Conservation (phyloP, 2,888 invertebrate species). For the Hirtodrosophila cameraria region DNA sequence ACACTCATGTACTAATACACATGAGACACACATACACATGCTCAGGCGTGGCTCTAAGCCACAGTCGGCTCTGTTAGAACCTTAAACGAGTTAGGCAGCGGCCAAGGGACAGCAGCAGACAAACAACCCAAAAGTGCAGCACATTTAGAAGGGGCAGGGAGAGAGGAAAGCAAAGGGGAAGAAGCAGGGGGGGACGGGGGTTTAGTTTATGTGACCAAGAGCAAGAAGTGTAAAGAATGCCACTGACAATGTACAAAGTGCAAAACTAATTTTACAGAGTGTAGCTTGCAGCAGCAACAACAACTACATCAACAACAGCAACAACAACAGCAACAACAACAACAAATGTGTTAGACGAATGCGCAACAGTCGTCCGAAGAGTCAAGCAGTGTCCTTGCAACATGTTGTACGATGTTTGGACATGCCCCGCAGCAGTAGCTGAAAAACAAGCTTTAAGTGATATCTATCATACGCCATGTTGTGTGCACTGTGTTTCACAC, state of each 20-base stretch:
- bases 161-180: too few species aligned
- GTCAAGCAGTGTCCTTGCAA: slow-evolving; percentile 37
- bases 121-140: slow-evolving; percentile 47
- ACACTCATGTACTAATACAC: slow-evolving; percentile 14
- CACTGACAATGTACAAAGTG: slow-evolving; percentile 81
- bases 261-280: slow-evolving; percentile 81
- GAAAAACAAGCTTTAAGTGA: slow-evolving; percentile 52
- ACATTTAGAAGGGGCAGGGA: not conserved
- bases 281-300: slow-evolving; percentile 42
- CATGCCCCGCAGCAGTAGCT: slow-evolving; percentile 30
- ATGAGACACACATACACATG: slow-evolving; percentile 11
- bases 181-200: not conserved
- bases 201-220: slow-evolving; percentile 39
- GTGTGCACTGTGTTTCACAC: slow-evolving; percentile 24
- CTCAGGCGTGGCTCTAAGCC: slow-evolving; percentile 35
- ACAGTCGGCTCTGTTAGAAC: slow-evolving; percentile 49
- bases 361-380: slow-evolving; percentile 56
- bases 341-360: slow-evolving; percentile 27
- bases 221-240: slow-evolving; percentile 75
- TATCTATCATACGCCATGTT: slow-evolving; percentile 71
- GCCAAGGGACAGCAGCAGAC: slow-evolving; percentile 27
- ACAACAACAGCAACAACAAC: slow-evolving; percentile 11
- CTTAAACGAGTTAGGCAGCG: slow-evolving; percentile 64
- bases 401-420: slow-evolving; percentile 39
- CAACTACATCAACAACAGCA: slow-evolving; percentile 16